Base-by-base conservation (phyloP, 2,888 invertebrate species). In the Lithosia quadra region DNA sequence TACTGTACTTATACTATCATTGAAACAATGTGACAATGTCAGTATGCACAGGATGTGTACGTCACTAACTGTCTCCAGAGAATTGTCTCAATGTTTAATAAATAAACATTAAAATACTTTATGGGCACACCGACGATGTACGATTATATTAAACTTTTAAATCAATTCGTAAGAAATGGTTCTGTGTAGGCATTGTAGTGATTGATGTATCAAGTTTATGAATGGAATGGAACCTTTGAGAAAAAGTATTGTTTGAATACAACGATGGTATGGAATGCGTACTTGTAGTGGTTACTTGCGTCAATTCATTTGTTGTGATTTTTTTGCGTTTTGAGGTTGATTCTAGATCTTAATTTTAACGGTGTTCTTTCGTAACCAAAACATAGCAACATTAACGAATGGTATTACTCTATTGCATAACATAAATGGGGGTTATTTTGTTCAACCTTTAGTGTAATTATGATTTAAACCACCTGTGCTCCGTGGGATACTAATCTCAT, bases 91-190 rank as follows among this genome's bases (percentile, higher is more conserved):
- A 65, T 67, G 78, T 81, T 57, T 53, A 84, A 86, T 89, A 89
- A 88, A 90, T 89, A 88, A 89, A 90, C 86, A 89, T 88, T 87
- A 83, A 82, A 84, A 82, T 87, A 86, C 84, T 81, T 82, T 79
- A 81, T 82, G 75, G 74, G 74, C 66, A 62, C 71, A 67, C 75
- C 72, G 72, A 64, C 69, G 56, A 58, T 67, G 63, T 65, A 69
- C 75, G 73, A 84, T 71, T 67, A 53, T 66, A 87, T 87, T 84
- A 86, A 79, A 88, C 83, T 88, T 88, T 89, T 82, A 86, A 89
- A 89, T 88, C 76, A 74, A 75, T 72, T 69, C 74, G 72, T 81
- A 84, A 79, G 81, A 84, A 83, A 79, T 81, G 76, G 71, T 70
- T 71, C 73, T 75, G 72, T 75, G 75, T 79, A 79, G 7, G 82